Percentiles rank a stretch among this genome's conserved stretches.
Conservation (phyloP, 2,888 invertebrate species). For the Phyto melanocephala region DNA sequence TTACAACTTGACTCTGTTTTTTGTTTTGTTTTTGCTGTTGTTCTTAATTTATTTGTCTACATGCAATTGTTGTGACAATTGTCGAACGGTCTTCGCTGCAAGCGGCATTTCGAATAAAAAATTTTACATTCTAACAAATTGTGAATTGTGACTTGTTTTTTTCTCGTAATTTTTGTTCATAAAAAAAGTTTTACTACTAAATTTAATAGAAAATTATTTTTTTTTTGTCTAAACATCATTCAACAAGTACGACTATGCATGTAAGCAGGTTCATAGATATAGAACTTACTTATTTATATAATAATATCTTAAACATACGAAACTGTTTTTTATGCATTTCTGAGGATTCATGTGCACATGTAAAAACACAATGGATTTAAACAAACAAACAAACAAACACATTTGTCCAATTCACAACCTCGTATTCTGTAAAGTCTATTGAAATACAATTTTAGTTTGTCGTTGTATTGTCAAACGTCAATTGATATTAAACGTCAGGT, state of each 20-base stretch:
- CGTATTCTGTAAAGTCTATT: too few species aligned
- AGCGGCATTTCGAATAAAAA: neutral
- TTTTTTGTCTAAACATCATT: constrained; percentile 17
- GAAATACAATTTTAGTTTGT: too few species aligned
- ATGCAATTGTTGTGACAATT: constrained; percentile 60
- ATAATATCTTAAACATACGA: too few species aligned
- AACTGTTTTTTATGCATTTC: neutral
- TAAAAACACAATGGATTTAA: constrained; percentile 22
- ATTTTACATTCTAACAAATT: constrained; percentile 8
- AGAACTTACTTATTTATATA: neutral
- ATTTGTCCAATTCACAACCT: too few species aligned
- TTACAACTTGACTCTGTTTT: neutral
- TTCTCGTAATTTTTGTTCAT: neutral
- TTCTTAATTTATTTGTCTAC: neutral
- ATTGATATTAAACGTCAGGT: too few species aligned
- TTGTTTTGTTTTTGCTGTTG: neutral
- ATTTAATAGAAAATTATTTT: constrained; percentile 49
- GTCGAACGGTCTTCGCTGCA: constrained; percentile 15
- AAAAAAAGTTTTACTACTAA: constrained; percentile 33
- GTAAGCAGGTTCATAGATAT: neutral
- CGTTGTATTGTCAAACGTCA: neutral
- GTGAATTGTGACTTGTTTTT: neutral
- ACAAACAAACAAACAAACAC: neutral
- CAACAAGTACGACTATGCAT: constrained; percentile 37
- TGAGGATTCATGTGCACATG: neutral